Evolutionary conservation across 2,888 invertebrate species (phyloP), one percentile per base, ranked within the genome.

Genomic region (Fragum whitleyi): DNA sequence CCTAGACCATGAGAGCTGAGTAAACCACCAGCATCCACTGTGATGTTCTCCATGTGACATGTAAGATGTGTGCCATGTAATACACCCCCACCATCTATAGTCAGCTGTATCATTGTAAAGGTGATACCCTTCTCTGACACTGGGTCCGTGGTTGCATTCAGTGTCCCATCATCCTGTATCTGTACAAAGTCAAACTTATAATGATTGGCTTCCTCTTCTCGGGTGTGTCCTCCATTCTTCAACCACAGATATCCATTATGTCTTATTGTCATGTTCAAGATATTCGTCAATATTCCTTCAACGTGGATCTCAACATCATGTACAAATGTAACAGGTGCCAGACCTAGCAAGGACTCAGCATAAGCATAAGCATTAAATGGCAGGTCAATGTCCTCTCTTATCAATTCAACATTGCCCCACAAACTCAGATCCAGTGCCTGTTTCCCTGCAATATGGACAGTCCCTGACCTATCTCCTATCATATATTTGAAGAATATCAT

Each of bases 391-490:
- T 91, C 90, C 53, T 85, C 85, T 23, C 90, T 81, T 7, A n/a
- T 19, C 29, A 89, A 77, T 57, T 88, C 85, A 3, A n/a, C 11
- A 51, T 68, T 51, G 28, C 51, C 51, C 26, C 51, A 29, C 42
- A 88, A 71, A 14, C 75, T 29, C 6, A 91, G 81, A 71, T 91
- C 89, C 81, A 91, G 77, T 0, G 82, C 79, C 67, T 91, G 91
- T n/a, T 74, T 77, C 19, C 83, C 79, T 0, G 75, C 88, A 1
- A 91, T 77, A 78, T 91, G 91, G 0, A 91, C 88, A n/a, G 90
- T 77, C 0, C 91, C 91, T 11, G 88, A 90, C 19, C 90, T 76
- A 74, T 91, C 91, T 16, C 91, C 91, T 36, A 91, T 91, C 91
- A 91, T 91, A 78, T 89, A 90, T 65, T 87, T 90, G 79, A 90